Evolutionary conservation across 2,113 vertebrate species (phyloP).

Genomic region (Lontra canadensis): DNA sequence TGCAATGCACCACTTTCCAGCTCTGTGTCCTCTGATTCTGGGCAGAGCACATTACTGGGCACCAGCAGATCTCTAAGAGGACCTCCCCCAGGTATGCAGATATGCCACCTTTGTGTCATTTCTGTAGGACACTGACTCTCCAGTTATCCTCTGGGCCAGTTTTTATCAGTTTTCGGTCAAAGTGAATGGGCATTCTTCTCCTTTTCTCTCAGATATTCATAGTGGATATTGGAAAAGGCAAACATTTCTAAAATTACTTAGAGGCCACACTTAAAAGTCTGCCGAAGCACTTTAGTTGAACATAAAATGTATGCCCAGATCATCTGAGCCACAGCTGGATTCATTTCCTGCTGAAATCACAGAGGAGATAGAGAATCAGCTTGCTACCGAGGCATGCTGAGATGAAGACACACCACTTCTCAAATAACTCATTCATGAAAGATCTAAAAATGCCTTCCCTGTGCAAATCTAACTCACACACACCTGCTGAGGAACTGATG

Average conservation of each 20-base stretch:
- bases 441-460: neutral
- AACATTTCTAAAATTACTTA: neutral
- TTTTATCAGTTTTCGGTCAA: neutral
- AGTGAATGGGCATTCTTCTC: neutral
- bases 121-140: neutral
- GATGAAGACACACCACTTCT: neutral
- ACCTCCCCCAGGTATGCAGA: neutral
- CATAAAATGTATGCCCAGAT: neutral
- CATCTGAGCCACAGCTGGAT: neutral
- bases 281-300: neutral
- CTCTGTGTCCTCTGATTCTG: neutral
- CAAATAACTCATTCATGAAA: neutral
- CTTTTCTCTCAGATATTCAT: neutral
- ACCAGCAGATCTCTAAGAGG: neutral
- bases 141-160: neutral
- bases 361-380: neutral
- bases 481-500: constrained; percentile 34
- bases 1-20: neutral
- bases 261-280: neutral
- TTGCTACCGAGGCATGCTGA: neutral
- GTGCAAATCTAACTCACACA: constrained; percentile 22
- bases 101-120: neutral
- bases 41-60: neutral
- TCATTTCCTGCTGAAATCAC: neutral
- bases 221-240: neutral